Evolutionary conservation across 1,140 invertebrate genomes (phyloP), one percentile per base, ranked within the genome.

Genomic region (Drosophila biarmipes): DNA sequence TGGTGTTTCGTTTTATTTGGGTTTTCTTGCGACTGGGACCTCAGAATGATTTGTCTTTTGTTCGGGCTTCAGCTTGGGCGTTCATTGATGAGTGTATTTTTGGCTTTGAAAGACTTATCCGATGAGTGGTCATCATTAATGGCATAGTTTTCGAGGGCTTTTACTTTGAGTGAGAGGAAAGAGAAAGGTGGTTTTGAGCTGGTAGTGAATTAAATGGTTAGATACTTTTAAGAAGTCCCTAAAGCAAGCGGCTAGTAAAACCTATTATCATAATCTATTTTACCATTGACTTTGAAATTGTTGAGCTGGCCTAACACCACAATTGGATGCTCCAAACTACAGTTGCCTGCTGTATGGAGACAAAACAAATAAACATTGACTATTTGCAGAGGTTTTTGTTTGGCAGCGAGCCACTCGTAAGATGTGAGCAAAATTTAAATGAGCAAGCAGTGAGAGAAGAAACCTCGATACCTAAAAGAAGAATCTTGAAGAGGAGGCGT

Each of bases 311-410:
- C 43, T 14, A n/a, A 10, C 46, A 34, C 7, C 31, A 31, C 40
- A 14, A n/a, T 48, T 48, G 34, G 19, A 34, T 46, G 27, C 40
- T 54, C 21, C 17, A 77, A 67, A 61, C 19, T 63, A 79, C 78
- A 66, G 78, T 77, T 80, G 80, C 35, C 46, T 61, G 61, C 49
- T 53, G 35, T 58, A 43, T 64, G 31, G 35, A 61, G 34, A 69
- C 27, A 71, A 73, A 67, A 73, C 57, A 82, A 82, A 85, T 68
- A 71, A 82, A 71, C 48, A 74, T 57, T 69, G 45, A 46, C 40
- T 78, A 66, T 82, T 84, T 79, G 74, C 61, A 38, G 40, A 54
- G 38, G 49, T 42, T 49, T 63, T 58, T 73, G 54, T 62, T 57
- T 64, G 63, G 42, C 63, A 48, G 15, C 42, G 29, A 61, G 55